phyloP scores from a whole-genome alignment of 2,113 vertebrate genomes.

The Oreochromis niloticus region DNA sequence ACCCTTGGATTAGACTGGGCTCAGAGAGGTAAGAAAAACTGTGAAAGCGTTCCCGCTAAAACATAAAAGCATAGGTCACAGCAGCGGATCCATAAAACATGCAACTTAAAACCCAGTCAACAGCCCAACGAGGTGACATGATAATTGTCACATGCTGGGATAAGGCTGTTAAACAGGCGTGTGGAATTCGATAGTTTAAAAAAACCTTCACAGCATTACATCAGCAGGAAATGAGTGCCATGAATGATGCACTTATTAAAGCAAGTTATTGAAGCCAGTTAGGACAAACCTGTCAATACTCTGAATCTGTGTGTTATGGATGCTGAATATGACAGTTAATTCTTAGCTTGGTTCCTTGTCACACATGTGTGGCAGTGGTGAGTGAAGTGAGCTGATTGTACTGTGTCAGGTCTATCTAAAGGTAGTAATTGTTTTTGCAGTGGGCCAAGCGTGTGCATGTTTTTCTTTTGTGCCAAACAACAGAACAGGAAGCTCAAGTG shows the following conservation, averaged over 20 bases:
- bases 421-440: not conserved
- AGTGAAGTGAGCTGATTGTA: constrained; percentile 16
- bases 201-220: not conserved
- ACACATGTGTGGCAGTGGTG: not conserved
- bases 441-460: constrained; percentile 18
- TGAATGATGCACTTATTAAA: not conserved
- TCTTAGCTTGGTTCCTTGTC: not conserved
- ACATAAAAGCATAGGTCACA: not conserved
- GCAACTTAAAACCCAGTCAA: not conserved
- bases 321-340: not conserved
- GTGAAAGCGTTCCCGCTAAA: not conserved
- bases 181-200: not conserved
- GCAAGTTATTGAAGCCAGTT: not conserved
- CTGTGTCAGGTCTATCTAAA: not conserved
- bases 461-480: not conserved
- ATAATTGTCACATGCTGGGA: not conserved
- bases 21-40: not conserved
- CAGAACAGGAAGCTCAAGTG: not conserved
- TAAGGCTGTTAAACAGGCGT: not conserved
- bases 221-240: not conserved
- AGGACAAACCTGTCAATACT: not conserved
- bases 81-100: not conserved
- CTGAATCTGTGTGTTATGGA: not conserved
- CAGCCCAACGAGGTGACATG: not conserved
- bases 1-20: not conserved